A percentile compares a stretch with the other conserved stretches of the same genome.
Evolutionary conservation across 2,113 vertebrate species (phyloP).

Genomic region (Corydoras maculifer): DNA sequence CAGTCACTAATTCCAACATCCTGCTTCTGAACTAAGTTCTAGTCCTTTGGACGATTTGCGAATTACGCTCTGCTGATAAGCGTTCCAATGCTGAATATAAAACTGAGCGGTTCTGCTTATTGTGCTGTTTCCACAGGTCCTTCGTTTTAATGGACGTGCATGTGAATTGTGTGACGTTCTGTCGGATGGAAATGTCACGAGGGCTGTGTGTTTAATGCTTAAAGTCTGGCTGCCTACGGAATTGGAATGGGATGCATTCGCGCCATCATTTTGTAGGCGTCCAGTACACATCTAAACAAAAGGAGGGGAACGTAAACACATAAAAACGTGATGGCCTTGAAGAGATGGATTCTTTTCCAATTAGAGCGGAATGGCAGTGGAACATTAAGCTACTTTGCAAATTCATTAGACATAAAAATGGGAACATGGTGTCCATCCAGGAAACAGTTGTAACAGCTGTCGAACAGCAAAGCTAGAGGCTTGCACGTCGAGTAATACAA

Average conservation of each 20-base stretch:
- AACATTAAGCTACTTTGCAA: neutral
- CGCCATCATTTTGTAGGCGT: constrained; percentile 28
- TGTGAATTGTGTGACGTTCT: too few relatives aligned
- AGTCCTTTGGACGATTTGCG: too few relatives aligned
- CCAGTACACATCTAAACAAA: constrained; percentile 55
- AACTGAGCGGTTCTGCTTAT: too few relatives aligned
- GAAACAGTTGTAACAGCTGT: constrained; percentile 1
- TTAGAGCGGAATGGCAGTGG: neutral
- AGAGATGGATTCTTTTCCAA: neutral
- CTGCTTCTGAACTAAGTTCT: too few relatives aligned
- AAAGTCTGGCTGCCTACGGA: neutral
- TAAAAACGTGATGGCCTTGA: constrained; percentile 2
- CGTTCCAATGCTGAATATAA: too few relatives aligned
- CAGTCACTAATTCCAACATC: too few relatives aligned
- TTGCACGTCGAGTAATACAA: neutral
- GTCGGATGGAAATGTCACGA: too few relatives aligned
- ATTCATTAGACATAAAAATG: constrained; percentile 1
- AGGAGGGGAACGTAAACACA: constrained; percentile 25
- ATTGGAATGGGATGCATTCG: neutral
- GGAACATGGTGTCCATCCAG: constrained; percentile 26
- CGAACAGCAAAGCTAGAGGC: neutral
- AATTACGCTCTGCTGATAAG: too few relatives aligned
- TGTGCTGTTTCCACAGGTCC: neutral
- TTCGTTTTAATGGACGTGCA: neutral
- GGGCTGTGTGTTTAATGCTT: neutral